A percentile compares a stretch with the other conserved stretches of the same genome.
Conservation (phyloP, 2,888 invertebrate genomes). For the Ornithoptera alexandrae region DNA sequence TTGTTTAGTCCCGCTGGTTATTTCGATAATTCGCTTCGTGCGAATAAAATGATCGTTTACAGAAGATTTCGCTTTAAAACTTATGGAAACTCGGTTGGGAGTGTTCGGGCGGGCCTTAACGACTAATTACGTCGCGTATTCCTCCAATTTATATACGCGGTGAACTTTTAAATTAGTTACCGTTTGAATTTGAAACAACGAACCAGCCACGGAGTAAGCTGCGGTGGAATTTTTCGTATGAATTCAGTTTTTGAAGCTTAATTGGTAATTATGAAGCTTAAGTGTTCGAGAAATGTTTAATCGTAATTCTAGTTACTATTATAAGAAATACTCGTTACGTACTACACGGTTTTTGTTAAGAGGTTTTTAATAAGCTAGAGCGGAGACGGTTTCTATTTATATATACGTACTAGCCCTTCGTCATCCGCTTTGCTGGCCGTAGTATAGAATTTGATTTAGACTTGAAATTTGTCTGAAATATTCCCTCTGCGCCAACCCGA, state of each 20-base stretch:
- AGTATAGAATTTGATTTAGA: too few relatives aligned
- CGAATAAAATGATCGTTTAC: too few relatives aligned
- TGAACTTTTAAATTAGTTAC: conserved; percentile 19
- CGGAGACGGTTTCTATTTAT: too few relatives aligned
- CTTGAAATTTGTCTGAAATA: too few relatives aligned
- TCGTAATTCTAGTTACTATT: neutral
- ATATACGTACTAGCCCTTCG: too few relatives aligned
- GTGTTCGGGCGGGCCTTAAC: conserved; percentile 13
- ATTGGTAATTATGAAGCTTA: conserved; percentile 16
- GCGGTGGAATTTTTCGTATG: conserved; percentile 8
- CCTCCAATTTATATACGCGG: conserved; percentile 5
- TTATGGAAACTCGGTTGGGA: neutral
- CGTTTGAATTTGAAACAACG: conserved; percentile 11
- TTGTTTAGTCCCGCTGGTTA: too few relatives aligned
- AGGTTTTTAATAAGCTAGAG: too few relatives aligned
- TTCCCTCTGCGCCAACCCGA: too few relatives aligned
- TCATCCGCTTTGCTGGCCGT: too few relatives aligned
- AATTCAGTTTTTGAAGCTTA: conserved; percentile 11
- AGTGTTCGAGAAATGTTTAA: conserved; percentile 13
- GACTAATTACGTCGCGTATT: conserved; percentile 22
- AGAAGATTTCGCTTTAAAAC: too few relatives aligned
- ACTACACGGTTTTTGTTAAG: too few relatives aligned
- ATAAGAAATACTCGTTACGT: neutral
- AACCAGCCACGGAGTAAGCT: conserved; percentile 4
- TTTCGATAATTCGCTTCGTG: too few relatives aligned